These are phyloP conservation scores for Melanostoma scalare DNA, from an alignment of 2,888 invertebrate genomes.

Conservation along the genomic window DNA sequence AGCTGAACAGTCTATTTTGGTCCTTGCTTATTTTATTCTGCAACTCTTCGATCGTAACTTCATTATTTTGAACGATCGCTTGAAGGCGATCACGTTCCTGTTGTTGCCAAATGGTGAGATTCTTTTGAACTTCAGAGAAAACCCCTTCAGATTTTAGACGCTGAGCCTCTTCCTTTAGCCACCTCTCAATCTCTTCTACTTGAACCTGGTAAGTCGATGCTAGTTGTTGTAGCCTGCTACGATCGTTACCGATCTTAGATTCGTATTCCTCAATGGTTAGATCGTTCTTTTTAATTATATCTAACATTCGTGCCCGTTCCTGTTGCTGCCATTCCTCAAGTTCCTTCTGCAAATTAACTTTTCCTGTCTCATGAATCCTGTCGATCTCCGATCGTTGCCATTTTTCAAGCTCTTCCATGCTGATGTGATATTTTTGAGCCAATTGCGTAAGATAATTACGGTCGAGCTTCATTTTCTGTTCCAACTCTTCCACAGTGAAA, in stretches of 20 bases:
- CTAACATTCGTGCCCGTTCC: slow-evolving; percentile 77
- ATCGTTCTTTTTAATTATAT: slow-evolving; percentile 78
- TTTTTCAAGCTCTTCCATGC: slow-evolving; percentile 79
- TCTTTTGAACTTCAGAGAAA: slow-evolving; percentile 78
- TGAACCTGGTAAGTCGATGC: slow-evolving; percentile 79
- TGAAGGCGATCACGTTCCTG: slow-evolving; percentile 79
- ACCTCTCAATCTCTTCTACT: slow-evolving; percentile 79
- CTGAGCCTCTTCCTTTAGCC: slow-evolving; percentile 79
- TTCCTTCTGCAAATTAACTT: slow-evolving; percentile 74
- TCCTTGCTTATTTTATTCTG: slow-evolving; percentile 79
- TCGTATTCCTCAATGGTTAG: slow-evolving; percentile 80
- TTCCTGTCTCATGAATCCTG: slow-evolving; percentile 77
- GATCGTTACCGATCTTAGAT: slow-evolving; percentile 78
- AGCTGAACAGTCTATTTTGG: slow-evolving; percentile 77
- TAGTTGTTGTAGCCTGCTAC: slow-evolving; percentile 77
- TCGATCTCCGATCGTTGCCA: slow-evolving; percentile 80
- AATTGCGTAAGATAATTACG: slow-evolving; percentile 77
- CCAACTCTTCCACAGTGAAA: slow-evolving; percentile 78
- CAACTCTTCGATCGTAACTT: slow-evolving; percentile 79
- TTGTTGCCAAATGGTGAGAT: slow-evolving; percentile 79
- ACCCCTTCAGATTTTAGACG: slow-evolving; percentile 79
- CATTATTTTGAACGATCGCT: slow-evolving; percentile 77
- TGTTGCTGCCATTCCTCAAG: slow-evolving; percentile 79
- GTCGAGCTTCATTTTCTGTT: slow-evolving; percentile 78
- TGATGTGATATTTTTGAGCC: slow-evolving; percentile 79